These are phyloP conservation scores for Zygothrica quintamaculata DNA, from an alignment of 2,888 invertebrate genomes.

Conservation along the genomic window DNA sequence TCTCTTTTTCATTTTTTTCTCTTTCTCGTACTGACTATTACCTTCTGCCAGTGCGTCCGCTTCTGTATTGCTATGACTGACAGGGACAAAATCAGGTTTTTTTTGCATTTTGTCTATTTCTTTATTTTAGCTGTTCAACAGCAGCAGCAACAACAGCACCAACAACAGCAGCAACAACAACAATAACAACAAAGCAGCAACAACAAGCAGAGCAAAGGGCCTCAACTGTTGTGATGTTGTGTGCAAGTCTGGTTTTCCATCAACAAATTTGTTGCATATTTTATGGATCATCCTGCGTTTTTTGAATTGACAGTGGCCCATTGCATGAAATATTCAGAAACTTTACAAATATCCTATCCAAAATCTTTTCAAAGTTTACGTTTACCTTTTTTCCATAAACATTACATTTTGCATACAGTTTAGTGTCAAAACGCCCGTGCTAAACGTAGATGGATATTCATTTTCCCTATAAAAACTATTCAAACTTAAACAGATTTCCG, in stretches of 20 bases:
- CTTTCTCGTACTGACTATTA: too few relatives aligned
- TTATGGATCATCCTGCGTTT: slow-evolving; percentile 48
- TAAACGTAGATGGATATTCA: too few relatives aligned
- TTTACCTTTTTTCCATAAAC: slow-evolving; percentile 1
- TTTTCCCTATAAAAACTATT: not conserved
- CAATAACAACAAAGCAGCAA: too few relatives aligned
- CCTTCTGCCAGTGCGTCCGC: too few relatives aligned
- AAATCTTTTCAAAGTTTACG: slow-evolving; percentile 31
- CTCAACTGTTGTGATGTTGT: slow-evolving; percentile 16
- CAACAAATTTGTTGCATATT: slow-evolving; percentile 62
- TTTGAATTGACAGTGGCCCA: slow-evolving; percentile 39
- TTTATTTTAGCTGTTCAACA: slow-evolving; percentile 5
- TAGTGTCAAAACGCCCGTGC: too few relatives aligned
- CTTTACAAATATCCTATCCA: slow-evolving; percentile 25
- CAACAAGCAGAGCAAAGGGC: not conserved
- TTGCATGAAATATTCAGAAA: slow-evolving; percentile 45
- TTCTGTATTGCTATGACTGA: not conserved
- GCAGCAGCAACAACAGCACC: too few relatives aligned
- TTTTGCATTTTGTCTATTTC: slow-evolving; percentile 17
- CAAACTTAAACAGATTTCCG: too few relatives aligned
- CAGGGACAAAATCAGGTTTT: too few relatives aligned
- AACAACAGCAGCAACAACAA: too few relatives aligned
- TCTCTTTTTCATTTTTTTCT: slow-evolving; percentile 20
- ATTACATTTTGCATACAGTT: not conserved
- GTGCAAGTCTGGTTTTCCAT: slow-evolving; percentile 39